Conservation (phyloP, 2,888 invertebrate genomes). For the Dryadula phaetusa region DNA sequence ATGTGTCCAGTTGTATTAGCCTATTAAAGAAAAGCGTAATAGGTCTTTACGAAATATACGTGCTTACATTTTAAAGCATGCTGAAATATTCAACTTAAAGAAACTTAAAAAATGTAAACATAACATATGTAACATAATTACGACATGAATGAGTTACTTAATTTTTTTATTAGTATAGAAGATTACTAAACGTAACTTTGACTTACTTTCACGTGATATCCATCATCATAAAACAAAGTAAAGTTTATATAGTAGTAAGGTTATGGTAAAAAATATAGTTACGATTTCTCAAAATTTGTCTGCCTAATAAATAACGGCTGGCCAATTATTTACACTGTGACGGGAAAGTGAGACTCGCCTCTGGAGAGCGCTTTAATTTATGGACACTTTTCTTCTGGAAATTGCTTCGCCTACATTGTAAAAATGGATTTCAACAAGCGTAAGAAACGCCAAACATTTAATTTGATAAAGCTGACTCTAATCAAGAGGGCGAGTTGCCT, state of each 20-base stretch:
- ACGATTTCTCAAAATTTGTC: conserved; percentile 72
- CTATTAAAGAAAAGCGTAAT: conserved; percentile 3
- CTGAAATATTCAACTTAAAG: too few relatives aligned
- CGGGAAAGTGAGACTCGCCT: conserved; percentile 70
- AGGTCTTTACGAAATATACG: background rate
- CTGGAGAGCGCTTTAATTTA: conserved; percentile 71
- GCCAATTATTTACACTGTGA: conserved; percentile 76
- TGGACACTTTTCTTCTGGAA: conserved; percentile 65
- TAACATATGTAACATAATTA: too few relatives aligned
- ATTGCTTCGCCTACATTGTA: conserved; percentile 55
- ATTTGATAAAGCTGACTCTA: conserved; percentile 48
- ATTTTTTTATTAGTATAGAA: too few relatives aligned
- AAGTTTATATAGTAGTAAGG: background rate
- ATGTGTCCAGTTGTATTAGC: background rate
- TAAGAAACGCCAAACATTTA: conserved; percentile 46
- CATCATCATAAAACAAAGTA: background rate
- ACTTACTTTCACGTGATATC: background rate
- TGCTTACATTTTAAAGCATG: background rate
- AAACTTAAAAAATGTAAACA: too few relatives aligned
- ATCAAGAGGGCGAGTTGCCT: conserved; percentile 43
- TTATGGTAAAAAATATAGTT: background rate
- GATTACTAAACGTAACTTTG: too few relatives aligned
- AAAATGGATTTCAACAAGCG: conserved; percentile 46
- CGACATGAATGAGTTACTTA: too few relatives aligned
- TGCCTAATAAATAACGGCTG: conserved; percentile 68